These are phyloP conservation scores for Troglohyphantes excavatus DNA, from an alignment of 2,888 invertebrate species.

Conservation along the genomic window DNA sequence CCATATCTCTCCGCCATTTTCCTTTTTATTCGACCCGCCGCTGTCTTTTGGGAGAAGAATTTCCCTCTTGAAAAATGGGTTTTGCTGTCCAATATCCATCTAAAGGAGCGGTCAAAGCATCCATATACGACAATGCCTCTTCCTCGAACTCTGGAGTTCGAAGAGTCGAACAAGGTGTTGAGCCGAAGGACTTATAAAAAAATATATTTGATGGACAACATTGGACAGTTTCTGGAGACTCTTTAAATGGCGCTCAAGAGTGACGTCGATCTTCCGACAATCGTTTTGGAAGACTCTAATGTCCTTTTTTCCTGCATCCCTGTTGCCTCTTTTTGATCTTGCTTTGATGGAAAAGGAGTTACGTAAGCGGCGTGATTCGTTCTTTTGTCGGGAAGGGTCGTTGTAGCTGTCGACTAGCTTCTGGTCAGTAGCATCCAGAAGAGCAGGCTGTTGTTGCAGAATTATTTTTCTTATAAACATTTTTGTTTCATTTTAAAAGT, in stretches of 20 bases:
- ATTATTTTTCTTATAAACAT: no score
- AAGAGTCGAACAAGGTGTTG: constrained; percentile 69
- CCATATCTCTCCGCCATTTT: constrained; percentile 17
- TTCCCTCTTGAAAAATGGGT: constrained; percentile 40
- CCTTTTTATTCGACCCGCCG: constrained; percentile 12
- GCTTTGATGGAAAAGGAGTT: background rate
- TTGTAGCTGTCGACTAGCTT: background rate
- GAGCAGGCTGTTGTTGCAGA: background rate
- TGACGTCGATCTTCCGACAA: constrained; percentile 32
- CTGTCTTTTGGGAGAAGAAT: constrained; percentile 55
- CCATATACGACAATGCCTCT: constrained; percentile 24
- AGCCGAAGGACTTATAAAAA: constrained; percentile 56
- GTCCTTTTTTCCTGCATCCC: constrained; percentile 29
- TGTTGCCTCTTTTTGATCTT: background rate
- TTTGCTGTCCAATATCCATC: constrained; percentile 54
- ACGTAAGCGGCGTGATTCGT: constrained; percentile 18
- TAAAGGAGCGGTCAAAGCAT: constrained; percentile 51
- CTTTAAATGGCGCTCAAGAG: constrained; percentile 66
- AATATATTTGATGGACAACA: constrained; percentile 75
- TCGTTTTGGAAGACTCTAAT: constrained; percentile 46
- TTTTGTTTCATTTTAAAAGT: no score
- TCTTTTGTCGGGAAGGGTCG: background rate
- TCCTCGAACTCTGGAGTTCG: constrained; percentile 11
- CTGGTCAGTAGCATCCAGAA: background rate
- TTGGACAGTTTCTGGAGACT: constrained; percentile 56